A percentile compares a stretch with the other conserved stretches of the same genome.
Evolutionary conservation across 2,888 invertebrate genomes (phyloP).

Genomic region (Nyleta sp.): DNA sequence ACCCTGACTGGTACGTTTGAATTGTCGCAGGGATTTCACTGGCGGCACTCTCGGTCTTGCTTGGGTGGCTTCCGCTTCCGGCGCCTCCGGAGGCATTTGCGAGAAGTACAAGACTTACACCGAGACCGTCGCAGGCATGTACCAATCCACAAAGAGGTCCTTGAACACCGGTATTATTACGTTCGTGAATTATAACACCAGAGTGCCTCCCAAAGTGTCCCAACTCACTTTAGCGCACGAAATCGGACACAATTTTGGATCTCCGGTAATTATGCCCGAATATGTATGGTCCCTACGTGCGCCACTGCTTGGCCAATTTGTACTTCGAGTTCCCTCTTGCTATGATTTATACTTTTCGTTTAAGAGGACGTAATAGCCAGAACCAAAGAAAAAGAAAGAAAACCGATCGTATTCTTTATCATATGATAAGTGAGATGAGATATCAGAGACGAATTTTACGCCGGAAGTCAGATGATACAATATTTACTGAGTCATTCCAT

Average conservation of each 20-base stretch:
- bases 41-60: conserved; percentile 99
- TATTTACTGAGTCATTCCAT: no score
- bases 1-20: conserved; percentile 48
- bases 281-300: conserved; percentile 15
- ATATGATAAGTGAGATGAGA: no score
- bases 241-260: conserved; percentile 99
- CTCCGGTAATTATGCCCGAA: conserved; percentile 87
- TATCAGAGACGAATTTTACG: no score
- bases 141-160: conserved; percentile 96
- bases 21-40: conserved; percentile 91
- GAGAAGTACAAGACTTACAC: conserved; percentile 99
- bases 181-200: conserved; percentile 98
- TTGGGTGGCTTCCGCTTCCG: conserved; percentile 99
- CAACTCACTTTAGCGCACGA: conserved; percentile 99
- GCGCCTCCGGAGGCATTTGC: conserved; percentile 99
- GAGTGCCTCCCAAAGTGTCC: conserved; percentile 98
- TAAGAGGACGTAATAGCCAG: no score
- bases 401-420: no score
- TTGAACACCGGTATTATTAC: conserved; percentile 99
- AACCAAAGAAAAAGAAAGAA: no score
- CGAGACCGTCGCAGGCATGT: conserved; percentile 96
- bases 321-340: neutral
- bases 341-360: no score
- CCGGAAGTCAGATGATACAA: no score
- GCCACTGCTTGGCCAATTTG: neutral